Evolutionary conservation across 2,113 vertebrate genomes (phyloP), one percentile per base, ranked within the genome.

Genomic region (Myiopsitta monachus): DNA sequence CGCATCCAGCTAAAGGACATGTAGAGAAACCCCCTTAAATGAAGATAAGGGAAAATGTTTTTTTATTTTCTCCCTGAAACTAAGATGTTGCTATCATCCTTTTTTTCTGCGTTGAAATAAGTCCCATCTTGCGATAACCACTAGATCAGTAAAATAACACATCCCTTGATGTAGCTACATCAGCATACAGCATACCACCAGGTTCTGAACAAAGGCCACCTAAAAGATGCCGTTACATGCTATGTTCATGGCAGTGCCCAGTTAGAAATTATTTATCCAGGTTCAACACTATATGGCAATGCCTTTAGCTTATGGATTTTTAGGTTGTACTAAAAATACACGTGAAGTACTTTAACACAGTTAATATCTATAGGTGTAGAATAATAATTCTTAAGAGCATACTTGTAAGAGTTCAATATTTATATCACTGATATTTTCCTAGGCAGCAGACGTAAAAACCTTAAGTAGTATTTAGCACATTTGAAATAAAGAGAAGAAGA

Each of bases 91-190:
- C 59, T 90, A 52, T 68, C 7, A 73, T n/a, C 26, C 7, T 61
- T 68, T 84, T 90, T 31, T 64, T 52, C 31, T 84, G 23, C 52
- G 12, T 75, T 81, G 41, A 91, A 86, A 54, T 79, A 19, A 51
- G 68, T 69, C 93, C 30, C 39, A 44, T 67, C 26, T 84, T 84
- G n/a, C 2, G 44, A 88, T 87, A 96, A 96, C 90, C 88, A 96
- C 93, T 95, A 87, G 49, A 44, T 44, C 41, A 30, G 68, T 75
- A 78, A 78, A 81, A 64, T 3, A 92, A 57, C 69, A 73, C 77
- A 87, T 79, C 27, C 23, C 27, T 49, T 61, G 57, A 51, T n/a
- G 38, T 4, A 91, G 55, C 27, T 81, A 22, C 36, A n/a, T 83
- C 49, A 80, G 3, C 41, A 23, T 31, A 77, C 41, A 26, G 23